Evolutionary conservation across 2,797 vertebrate genomes (phyloP).

Genomic region (Cossypha caffra): DNA sequence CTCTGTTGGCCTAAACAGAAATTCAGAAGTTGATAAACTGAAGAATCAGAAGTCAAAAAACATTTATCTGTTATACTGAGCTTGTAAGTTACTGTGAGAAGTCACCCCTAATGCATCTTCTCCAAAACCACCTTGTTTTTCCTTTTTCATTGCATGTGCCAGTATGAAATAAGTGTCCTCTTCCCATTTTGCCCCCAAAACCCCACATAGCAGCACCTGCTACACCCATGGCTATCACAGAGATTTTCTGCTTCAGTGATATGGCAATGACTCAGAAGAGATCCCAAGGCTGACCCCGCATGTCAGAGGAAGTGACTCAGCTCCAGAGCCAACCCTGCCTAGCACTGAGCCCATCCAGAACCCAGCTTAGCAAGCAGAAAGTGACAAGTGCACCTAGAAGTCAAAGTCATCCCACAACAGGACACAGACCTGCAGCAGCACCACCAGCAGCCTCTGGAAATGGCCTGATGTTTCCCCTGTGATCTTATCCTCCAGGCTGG

Average conservation of each 20-base stretch:
- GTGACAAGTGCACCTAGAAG: rapidly evolving
- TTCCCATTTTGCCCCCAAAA: not conserved
- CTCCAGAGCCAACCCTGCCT: not conserved
- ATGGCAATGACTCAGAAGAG: not conserved
- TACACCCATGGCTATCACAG: not conserved
- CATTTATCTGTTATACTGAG: not conserved
- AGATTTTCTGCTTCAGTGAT: not conserved
- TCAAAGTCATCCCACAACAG: not conserved
- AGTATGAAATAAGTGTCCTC: not conserved
- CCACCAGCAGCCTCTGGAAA: conserved; percentile 90
- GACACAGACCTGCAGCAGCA: conserved; percentile 88
- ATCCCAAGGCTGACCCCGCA: not conserved
- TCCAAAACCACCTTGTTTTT: not conserved
- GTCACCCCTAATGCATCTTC: not conserved
- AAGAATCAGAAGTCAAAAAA: not conserved
- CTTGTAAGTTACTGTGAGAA: not conserved
- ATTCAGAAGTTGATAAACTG: not conserved
- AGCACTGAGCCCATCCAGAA: not conserved
- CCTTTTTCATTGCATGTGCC: not conserved
- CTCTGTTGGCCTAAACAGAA: conserved; percentile 80
- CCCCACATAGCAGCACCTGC: rapidly evolving
- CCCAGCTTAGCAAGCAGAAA: not conserved
- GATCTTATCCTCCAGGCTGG: conserved; percentile 89
- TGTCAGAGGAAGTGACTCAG: not conserved
- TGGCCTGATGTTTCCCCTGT: conserved; percentile 89